A percentile compares a stretch with the other conserved stretches of the same genome.
Conservation (phyloP, 2,797 vertebrate genomes). For the Toxotes lorentzi region DNA sequence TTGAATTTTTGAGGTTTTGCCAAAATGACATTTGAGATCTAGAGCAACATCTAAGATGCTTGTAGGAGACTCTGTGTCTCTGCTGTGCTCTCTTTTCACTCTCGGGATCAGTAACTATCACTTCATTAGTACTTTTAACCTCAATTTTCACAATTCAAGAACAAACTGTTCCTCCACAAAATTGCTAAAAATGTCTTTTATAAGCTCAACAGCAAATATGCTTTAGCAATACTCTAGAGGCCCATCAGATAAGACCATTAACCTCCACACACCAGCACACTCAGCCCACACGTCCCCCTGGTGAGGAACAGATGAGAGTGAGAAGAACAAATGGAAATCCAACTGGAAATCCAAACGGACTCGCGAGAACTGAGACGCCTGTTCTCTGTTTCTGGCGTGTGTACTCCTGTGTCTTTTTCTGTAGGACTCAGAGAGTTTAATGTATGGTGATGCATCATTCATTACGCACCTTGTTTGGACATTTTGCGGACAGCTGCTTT, state of each 20-base stretch:
- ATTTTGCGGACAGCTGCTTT: slow-evolving; percentile 86
- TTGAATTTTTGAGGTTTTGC: background rate
- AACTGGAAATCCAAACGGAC: slow-evolving; percentile 45
- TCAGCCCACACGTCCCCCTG: slow-evolving; percentile 59
- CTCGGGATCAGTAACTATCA: background rate
- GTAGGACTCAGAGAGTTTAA: slow-evolving; percentile 48
- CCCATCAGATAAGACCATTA: slow-evolving; percentile 57
- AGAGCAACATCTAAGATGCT: background rate
- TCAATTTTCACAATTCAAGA: background rate
- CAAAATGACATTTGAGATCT: slow-evolving; percentile 1
- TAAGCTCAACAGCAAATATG: slow-evolving; percentile 20
- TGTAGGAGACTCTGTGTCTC: background rate
- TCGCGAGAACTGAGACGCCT: slow-evolving; percentile 27
- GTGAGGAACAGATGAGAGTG: slow-evolving; percentile 58
- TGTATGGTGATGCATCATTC: slow-evolving; percentile 87
- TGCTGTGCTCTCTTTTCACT: background rate
- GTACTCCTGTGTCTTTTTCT: background rate
- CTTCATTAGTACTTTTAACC: background rate
- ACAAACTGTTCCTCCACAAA: background rate
- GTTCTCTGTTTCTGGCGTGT: slow-evolving; percentile 53
- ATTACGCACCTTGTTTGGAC: slow-evolving; percentile 87
- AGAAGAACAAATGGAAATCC: slow-evolving; percentile 57
- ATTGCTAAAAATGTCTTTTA: background rate
- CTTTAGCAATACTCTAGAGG: slow-evolving; percentile 23
- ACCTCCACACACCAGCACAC: slow-evolving; percentile 28